A percentile compares a stretch with the other conserved stretches of the same genome.
These are phyloP conservation scores for Vannuccia rotundouncinata DNA, from an alignment of 2,888 invertebrate genomes.

Conservation along the genomic window DNA sequence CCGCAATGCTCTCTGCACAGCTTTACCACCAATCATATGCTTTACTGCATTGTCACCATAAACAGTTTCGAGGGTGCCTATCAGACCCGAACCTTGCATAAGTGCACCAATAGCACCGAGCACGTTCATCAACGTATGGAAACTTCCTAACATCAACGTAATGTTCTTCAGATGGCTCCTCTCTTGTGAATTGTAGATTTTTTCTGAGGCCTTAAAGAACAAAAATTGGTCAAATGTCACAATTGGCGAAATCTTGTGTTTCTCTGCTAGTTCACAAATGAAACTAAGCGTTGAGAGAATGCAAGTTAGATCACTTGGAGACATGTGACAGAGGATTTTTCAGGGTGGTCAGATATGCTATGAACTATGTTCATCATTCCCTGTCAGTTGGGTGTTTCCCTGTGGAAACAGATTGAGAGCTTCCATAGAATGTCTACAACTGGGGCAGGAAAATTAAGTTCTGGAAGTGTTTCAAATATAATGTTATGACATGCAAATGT, in stretches of 20 bases:
- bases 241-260: conserved; percentile 32
- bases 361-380: conserved; percentile 39
- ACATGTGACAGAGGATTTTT: conserved; percentile 31
- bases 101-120: conserved; percentile 36
- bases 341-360: conserved; percentile 39
- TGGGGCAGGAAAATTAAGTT: background rate
- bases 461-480: conserved; percentile 8
- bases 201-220: conserved; percentile 29
- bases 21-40: conserved; percentile 36
- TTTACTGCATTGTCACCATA: conserved; percentile 37
- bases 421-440: conserved; percentile 5
- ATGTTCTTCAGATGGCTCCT: conserved; percentile 34
- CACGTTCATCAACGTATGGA: conserved; percentile 37
- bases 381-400: conserved; percentile 30
- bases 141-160: conserved; percentile 29
- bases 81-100: conserved; percentile 33
- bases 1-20: conserved; percentile 37
- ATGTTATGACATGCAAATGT: conserved; percentile 8
- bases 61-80: conserved; percentile 7
- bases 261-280: conserved; percentile 29
- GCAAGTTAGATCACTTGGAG: conserved; percentile 27
- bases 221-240: conserved; percentile 35
- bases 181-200: conserved; percentile 31
- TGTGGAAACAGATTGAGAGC: conserved; percentile 3
- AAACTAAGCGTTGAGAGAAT: conserved; percentile 27